Base-by-base conservation (phyloP, 2,113 vertebrate species). In the Galeopterus variegatus region DNA sequence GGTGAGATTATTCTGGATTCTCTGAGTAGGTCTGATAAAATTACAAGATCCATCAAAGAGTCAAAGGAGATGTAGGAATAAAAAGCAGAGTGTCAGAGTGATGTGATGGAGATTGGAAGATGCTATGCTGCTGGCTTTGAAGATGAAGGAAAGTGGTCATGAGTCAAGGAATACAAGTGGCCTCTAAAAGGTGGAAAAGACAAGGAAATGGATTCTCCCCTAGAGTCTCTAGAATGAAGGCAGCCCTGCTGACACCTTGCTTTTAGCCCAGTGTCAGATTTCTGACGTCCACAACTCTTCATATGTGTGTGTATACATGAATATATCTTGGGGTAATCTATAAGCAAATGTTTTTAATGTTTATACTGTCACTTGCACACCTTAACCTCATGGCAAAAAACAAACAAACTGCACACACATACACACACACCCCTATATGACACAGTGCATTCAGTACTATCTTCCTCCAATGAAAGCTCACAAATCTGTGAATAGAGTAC, bases 401-500 rank as follows among this genome's bases (percentile, higher is more conserved):
- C 14, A 60, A 15, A 79, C 21, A 89, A 18, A 73, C 5, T 54
- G 60, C 6, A 18, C 28, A 24, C 60, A 67, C 11, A 52, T 2
- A 17, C 48, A 13, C 21, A n/a, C 4, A 65, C 18, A 88, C 70
- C 83, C 83, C 6, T 48, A 14, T 50, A 33, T 64, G 50, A 69
- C 6, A 70, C 0, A 81, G 1, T 54, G 3, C 6, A 58, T 79
- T 85, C 24, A 77, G 14, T 88, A 89, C 69, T 86, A 5, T 85
- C 36, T 94, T 79, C n/a, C 26, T 54, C 50, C 31, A 85, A 28
- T 89, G 92, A 87, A 15, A 92, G 23, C 13, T 95, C 69, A 90
- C 69, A 91, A 72, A 81, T 93, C 72, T 82, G 56, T 93, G 52
- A 95, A 64, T 58, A 65, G 67, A 96, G 50, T 96, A 58, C 83